Percentiles rank a stretch among this genome's conserved stretches.
These are phyloP conservation scores for Isichthys henryi DNA, from an alignment of 2,113 vertebrate genomes.

Conservation along the genomic window DNA sequence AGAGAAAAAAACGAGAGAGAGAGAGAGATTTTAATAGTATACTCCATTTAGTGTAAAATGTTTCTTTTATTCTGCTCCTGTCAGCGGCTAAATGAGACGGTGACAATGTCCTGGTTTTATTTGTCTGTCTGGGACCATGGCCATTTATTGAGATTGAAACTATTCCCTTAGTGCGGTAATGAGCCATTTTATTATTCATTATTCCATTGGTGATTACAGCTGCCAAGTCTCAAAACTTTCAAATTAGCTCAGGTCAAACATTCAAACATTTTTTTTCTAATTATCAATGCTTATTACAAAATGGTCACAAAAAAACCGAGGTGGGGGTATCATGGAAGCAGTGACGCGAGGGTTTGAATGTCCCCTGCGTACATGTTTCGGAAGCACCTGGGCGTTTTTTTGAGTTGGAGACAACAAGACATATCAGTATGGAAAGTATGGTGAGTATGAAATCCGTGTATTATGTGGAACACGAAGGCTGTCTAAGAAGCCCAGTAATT, in stretches of 20 bases:
- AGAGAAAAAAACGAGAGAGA: constrained; percentile 18
- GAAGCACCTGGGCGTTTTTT: not conserved
- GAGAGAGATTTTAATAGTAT: constrained; percentile 48
- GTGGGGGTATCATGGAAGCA: not conserved
- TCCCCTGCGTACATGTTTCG: not conserved
- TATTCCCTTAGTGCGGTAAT: constrained; percentile 62
- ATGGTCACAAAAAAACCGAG: constrained; percentile 41
- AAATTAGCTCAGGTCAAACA: constrained; percentile 69
- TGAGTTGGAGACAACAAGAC: not conserved
- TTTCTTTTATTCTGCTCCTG: constrained; percentile 48
- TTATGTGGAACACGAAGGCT: not conserved
- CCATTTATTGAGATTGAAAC: constrained; percentile 66
- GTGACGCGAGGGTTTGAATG: not conserved
- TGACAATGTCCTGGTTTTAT: constrained; percentile 54
- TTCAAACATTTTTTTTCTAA: constrained; percentile 58
- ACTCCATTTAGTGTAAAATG: constrained; percentile 43
- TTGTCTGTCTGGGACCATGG: constrained; percentile 57
- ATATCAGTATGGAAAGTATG: not conserved
- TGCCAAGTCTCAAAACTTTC: constrained; percentile 68
- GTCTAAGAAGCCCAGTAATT: not conserved
- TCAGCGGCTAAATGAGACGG: constrained; percentile 55
- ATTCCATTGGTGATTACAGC: constrained; percentile 57
- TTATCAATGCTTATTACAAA: constrained; percentile 56
- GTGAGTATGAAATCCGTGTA: not conserved
- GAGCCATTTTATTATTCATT: constrained; percentile 72